Percentiles rank a stretch among this genome's conserved stretches.
phyloP scores from a whole-genome alignment of 2,888 invertebrate genomes.

The Beris morrisii region DNA sequence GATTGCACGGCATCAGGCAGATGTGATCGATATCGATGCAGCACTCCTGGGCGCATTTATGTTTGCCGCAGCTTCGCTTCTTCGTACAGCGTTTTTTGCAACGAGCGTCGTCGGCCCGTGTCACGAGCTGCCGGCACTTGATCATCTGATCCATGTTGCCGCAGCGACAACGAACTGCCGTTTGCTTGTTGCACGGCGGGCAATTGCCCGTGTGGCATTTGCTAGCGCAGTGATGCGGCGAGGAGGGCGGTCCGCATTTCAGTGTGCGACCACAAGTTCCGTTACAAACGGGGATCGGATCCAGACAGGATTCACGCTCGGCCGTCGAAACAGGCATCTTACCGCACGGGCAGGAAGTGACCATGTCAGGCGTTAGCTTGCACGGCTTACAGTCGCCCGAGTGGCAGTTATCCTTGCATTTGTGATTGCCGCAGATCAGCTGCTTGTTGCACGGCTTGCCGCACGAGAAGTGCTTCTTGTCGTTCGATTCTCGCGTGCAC shows the following conservation, averaged over 20 bases:
- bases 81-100: slow-evolving; percentile 92
- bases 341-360: slow-evolving; percentile 77
- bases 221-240: slow-evolving; percentile 66
- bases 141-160: slow-evolving; percentile 82
- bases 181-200: slow-evolving; percentile 74
- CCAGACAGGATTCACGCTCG: slow-evolving; percentile 70
- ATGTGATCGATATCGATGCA: slow-evolving; percentile 86
- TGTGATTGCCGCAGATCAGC: slow-evolving; percentile 70
- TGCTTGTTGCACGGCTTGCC: slow-evolving; percentile 63
- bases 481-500: slow-evolving; percentile 63
- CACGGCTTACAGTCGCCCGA: slow-evolving; percentile 68
- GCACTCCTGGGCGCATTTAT: slow-evolving; percentile 87
- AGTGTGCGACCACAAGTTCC: slow-evolving; percentile 67
- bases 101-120: slow-evolving; percentile 71
- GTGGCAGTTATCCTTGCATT: slow-evolving; percentile 70
- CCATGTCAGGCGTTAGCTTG: slow-evolving; percentile 61
- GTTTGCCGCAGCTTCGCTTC: slow-evolving; percentile 81
- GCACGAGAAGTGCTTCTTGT: slow-evolving; percentile 62
- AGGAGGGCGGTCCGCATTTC: slow-evolving; percentile 67
- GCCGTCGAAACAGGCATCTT: slow-evolving; percentile 59
- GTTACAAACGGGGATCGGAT: slow-evolving; percentile 81
- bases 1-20: slow-evolving; percentile 81
- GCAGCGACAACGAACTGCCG: slow-evolving; percentile 80
- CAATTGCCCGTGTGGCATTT: slow-evolving; percentile 73
- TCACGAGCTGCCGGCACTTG: slow-evolving; percentile 71